Base-by-base conservation (phyloP, 2,113 vertebrate species). In the Ariopsis seemanni region DNA sequence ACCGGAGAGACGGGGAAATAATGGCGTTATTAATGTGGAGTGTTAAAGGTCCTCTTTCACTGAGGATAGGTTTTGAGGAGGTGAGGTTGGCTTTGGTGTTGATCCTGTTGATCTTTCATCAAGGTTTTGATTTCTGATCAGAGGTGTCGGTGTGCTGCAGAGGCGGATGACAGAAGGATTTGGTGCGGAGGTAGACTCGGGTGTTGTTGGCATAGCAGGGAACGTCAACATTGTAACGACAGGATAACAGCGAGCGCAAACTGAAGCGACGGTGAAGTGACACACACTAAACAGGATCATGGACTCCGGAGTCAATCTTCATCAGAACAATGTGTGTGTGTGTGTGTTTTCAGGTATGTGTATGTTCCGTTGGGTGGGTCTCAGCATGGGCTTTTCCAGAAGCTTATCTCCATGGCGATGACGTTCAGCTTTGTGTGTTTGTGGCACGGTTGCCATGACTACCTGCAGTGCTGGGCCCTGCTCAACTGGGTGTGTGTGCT, bases 331-430 rank as follows among this genome's bases (percentile, higher is more conserved):
- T 60, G 93, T 99, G 72, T 75, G 93, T 99, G 99, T 87, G 96
- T 99, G 93, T 99, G 77, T 74, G 55, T 22, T 52, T 91, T 10
- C 92, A 99, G 98, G 93, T 99, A 99, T 87, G 96, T 99, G 93
- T 99, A 99, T 17, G 92, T 99, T 87, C 98, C 98, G 0, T 77
- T 97, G 92, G 98, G 98, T 58, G 98, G 98, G 48, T 99, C 98
- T 34, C 96, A 90, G 27, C 93, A 92, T 0, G 97, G 97, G 25
- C 83, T 89, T 10, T 89, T 96, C 80, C 93, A 93, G 88, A 97
- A 93, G 5, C 88, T 97, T 17, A 80, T 98, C 10, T 97, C 97
- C 87, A 96, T 97, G 0, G 96, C 95, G 0, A 92, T 97, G 69
- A 96, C 97, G 0, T 99, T 99, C 42, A 95, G 96, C 0, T 99